Base-by-base conservation (phyloP, 2,113 vertebrate genomes). In the Pagrus major region DNA sequence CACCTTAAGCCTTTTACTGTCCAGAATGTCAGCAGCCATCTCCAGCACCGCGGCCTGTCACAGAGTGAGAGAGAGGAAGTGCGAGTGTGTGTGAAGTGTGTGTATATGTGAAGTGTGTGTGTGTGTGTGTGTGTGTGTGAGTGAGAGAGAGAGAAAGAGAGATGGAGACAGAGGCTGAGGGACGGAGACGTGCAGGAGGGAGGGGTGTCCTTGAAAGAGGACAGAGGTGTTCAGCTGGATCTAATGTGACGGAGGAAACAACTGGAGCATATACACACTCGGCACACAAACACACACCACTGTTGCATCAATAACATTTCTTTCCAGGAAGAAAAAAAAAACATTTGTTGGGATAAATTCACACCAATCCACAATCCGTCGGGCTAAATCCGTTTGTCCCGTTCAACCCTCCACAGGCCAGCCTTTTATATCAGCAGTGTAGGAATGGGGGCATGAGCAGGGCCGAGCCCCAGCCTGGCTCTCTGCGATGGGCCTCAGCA, bases 161-260 rank as follows among this genome's bases (percentile, higher is more conserved):
- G 71, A 85, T 1, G 71, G 81, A 58, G 66, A 64, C 56, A 61
- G 82, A 87, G 56, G 74, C 71, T 79, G 83, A 86, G 83, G 78
- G 86, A 90, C 25, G 65, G 71, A 86, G 80, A 86, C 61, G 9
- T 15, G 47, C 78, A 78, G 83, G 60, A 84, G 86, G 88, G 91
- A 89, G 92, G 91, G 92, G 81, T 91, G 93, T 90, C 92, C 93
- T 94, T 94, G 92, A 92, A 88, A 89, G 87, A 92, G 92, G 93
- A 94, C 93, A 89, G 93, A 93, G 92, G 93, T 94, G 93, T 93
- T 92, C 92, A 86, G 81, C 88, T 94, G 92, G 86, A 94, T 91
- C 92, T 94, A 92, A 94, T 93, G 90, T 92, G 92, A 91, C 44
- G 78, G 89, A 90, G 81, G 86, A 88, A 92, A 85, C 91, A 88